Conservation (phyloP, 2,113 vertebrate species). For the Trogon surrucura region DNA sequence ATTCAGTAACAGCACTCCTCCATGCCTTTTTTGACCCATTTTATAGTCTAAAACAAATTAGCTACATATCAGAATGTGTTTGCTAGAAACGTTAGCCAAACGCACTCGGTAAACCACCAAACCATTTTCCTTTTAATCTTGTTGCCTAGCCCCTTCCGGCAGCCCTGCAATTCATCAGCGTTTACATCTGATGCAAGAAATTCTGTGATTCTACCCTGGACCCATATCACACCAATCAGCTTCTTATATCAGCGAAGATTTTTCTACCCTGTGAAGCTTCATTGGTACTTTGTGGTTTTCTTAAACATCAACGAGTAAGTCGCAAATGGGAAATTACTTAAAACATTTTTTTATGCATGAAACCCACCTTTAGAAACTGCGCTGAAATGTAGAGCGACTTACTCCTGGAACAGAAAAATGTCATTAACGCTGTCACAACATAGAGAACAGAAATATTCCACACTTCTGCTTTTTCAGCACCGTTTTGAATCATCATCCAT, state of each 20-base stretch:
- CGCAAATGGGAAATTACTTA: not conserved
- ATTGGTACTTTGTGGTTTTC: not conserved
- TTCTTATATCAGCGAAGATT: too few species aligned
- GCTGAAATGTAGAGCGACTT: not conserved
- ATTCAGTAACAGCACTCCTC: not conserved
- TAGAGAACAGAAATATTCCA: not conserved
- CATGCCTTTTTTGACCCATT: not conserved
- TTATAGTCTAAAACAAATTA: not conserved
- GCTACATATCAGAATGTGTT: accelerated
- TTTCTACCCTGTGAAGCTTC: not conserved
- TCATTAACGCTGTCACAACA: not conserved
- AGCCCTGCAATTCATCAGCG: not conserved
- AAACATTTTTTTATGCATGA: not conserved
- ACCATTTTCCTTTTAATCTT: not conserved
- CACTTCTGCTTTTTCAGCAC: not conserved
- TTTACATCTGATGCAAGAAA: not conserved
- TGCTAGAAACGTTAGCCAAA: not conserved
- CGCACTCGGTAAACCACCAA: not conserved
- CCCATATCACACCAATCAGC: not conserved
- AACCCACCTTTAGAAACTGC: not conserved
- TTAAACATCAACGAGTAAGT: not conserved
- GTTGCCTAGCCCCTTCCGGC: not conserved
- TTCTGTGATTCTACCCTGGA: not conserved
- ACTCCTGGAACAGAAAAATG: not conserved
- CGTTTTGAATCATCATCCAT: not conserved